Evolutionary conservation across 1,140 invertebrate genomes (phyloP).

Genomic region (Diorhabda elongata): DNA sequence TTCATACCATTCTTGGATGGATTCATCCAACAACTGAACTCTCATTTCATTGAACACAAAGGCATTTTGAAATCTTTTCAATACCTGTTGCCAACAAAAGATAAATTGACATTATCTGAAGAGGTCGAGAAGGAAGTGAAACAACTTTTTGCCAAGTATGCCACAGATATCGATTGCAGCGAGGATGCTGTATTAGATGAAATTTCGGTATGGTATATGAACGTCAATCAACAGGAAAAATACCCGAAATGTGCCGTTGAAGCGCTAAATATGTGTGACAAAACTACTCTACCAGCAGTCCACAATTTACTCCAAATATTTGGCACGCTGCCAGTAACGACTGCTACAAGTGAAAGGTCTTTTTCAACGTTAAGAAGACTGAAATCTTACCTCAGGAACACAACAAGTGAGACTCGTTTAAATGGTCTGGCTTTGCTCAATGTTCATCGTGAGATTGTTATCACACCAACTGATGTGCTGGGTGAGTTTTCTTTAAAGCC

Average conservation of each 20-base stretch:
- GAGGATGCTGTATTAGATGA: neutral
- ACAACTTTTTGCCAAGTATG: neutral
- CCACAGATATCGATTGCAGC: neutral
- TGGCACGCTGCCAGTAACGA: neutral
- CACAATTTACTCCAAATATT: neutral
- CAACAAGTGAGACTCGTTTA: slow-evolving; percentile 17
- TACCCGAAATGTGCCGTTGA: neutral
- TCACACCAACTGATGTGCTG: slow-evolving; percentile 9
- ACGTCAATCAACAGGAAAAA: neutral
- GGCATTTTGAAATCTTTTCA: neutral
- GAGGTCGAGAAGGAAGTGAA: neutral
- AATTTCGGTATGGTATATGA: neutral
- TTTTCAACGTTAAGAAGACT: slow-evolving; percentile 23
- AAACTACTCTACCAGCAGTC: neutral
- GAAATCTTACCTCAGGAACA: slow-evolving; percentile 20
- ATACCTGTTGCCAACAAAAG: neutral
- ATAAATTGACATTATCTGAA: neutral
- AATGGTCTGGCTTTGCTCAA: slow-evolving; percentile 25
- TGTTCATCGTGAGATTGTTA: slow-evolving; percentile 19
- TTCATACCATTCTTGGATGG: neutral
- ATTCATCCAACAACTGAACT: neutral
- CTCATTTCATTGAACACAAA: neutral
- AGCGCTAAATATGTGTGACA: neutral
- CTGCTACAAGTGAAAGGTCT: slow-evolving; percentile 8
- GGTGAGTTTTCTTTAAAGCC: no score